Base-by-base conservation (phyloP, 2,113 vertebrate genomes). In the Alethe diademata region DNA sequence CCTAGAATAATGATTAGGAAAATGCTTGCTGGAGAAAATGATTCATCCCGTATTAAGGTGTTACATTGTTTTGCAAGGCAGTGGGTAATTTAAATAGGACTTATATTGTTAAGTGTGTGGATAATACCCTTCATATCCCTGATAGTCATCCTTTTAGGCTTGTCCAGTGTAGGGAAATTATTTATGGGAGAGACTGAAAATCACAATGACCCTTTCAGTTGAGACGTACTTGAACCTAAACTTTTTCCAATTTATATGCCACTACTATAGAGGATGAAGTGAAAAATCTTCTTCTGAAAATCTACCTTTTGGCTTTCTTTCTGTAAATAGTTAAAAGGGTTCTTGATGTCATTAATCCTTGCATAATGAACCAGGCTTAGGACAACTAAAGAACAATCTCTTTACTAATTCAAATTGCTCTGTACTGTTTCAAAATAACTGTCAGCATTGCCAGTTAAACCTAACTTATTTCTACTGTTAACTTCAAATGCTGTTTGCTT, bases 401-500 rank as follows among this genome's bases (percentile, higher is more conserved):
- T 70, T 79, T 53, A 51, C 47, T 19, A 69, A 91, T 96, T 87
- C 85, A 76, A 90, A 81, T 95, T 17, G 53, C n/a, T 87, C 91
- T 57, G 9, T 47, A 60, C n/a, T 79, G 12, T 54, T 90, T 91
- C 62, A 82, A 81, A 96, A 87, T 78, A 89, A 72, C 58, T 96
- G 78, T 88, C 81, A 88, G 70, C 15, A 25, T 69, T 93, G 62
- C 67, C 67, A 73, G 61, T 86, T 86, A 86, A 95, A 83, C 40
- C 61, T 66, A 29, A 92, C 79, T 95, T 92, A 92, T 96, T 93
- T 85, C 47, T 66, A 25, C 78, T 91, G 6, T 57, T 62, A 54
- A 72, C 86, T 94, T 86, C 65, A 89, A 84, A 91, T 93, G 69
- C n/a, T 87, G 24, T 93, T 92, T 93, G 43, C 58, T 94, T 75